phyloP scores from a whole-genome alignment of 2,888 invertebrate species.

The Hecatera dysodea region DNA sequence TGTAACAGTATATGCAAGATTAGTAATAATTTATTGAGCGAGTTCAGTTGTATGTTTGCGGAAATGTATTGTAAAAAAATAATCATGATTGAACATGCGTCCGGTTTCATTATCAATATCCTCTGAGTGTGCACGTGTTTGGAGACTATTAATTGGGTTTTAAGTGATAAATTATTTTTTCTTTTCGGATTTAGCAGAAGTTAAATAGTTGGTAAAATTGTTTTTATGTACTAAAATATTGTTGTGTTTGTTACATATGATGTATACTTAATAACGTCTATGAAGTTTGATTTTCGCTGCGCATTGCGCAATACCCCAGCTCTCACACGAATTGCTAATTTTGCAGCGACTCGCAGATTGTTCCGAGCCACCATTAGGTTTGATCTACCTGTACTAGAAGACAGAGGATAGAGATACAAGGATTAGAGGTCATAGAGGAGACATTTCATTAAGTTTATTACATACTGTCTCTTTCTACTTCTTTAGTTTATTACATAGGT shows the following conservation, averaged over 20 bases:
- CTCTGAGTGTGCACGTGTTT: slow-evolving; percentile 7
- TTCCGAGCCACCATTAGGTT: no score
- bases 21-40: slow-evolving; percentile 14
- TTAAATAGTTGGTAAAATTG: background rate
- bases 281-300: no score
- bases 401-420: no score
- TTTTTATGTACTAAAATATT: background rate
- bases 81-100: slow-evolving; percentile 38
- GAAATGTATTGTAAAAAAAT: slow-evolving; percentile 55
- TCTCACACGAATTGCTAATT: no score
- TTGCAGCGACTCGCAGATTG: no score
- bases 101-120: slow-evolving; percentile 45
- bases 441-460: background rate
- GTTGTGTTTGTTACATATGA: background rate
- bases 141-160: slow-evolving; percentile 33
- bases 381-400: no score
- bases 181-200: background rate
- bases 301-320: no score
- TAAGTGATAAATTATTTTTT: slow-evolving; percentile 18
- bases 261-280: no score
- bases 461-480: no score
- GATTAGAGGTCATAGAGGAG: background rate
- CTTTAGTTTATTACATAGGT: no score
- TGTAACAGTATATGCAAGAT: slow-evolving; percentile 26
- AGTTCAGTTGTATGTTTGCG: slow-evolving; percentile 23